phyloP scores from a whole-genome alignment of 1,140 invertebrate genomes.

The Drosophila serrata region DNA sequence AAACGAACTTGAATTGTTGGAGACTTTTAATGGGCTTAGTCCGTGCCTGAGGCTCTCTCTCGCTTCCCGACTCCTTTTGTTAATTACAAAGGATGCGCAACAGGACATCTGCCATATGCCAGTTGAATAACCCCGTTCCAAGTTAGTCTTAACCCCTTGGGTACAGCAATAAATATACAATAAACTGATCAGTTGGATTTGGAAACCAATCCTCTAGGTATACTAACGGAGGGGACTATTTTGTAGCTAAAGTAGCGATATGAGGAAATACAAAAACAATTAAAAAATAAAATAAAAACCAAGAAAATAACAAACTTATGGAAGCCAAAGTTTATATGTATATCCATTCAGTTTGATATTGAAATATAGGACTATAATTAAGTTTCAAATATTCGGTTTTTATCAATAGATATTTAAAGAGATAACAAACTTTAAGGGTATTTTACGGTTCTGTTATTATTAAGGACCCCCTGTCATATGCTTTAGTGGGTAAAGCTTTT shows the following conservation, averaged over 20 bases:
- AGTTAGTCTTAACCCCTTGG: slow-evolving; percentile 22
- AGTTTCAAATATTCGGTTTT: too few species aligned
- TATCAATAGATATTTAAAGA: too few species aligned
- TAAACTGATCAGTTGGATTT: not conserved
- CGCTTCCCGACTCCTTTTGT: slow-evolving; percentile 16
- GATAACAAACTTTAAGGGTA: not conserved
- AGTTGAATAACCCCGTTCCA: slow-evolving; percentile 59
- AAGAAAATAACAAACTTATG: too few species aligned
- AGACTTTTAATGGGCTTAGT: slow-evolving; percentile 73
- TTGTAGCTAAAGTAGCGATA: too few species aligned
- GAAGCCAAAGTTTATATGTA: too few species aligned
- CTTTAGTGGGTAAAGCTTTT: slow-evolving; percentile 27
- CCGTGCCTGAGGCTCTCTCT: slow-evolving; percentile 62
- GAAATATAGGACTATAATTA: too few species aligned
- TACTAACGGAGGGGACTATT: too few species aligned
- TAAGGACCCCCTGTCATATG: not conserved
- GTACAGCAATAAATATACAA: not conserved
- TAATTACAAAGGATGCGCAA: slow-evolving; percentile 79
- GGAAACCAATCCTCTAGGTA: not conserved
- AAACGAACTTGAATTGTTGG: slow-evolving; percentile 39
- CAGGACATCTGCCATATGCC: slow-evolving; percentile 72
- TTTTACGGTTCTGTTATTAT: not conserved
- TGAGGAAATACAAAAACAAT: too few species aligned
- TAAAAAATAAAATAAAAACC: too few species aligned
- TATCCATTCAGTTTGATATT: too few species aligned